Conservation (phyloP, 2,113 vertebrate genomes). For the Protobothrops mucrosquamatus region DNA sequence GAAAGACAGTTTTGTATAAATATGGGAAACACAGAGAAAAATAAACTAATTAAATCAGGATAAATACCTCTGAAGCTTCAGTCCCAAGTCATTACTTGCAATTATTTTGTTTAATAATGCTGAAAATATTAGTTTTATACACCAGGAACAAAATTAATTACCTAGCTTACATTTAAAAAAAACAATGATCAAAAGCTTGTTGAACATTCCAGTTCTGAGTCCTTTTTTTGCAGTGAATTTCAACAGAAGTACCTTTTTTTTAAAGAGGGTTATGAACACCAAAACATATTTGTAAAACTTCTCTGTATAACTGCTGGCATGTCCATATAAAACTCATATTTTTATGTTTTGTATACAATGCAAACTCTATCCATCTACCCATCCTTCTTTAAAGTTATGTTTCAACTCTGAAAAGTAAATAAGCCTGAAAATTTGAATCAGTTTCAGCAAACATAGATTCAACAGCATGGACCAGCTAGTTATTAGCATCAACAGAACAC, state of each 20-base stretch:
- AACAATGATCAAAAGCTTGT: not conserved
- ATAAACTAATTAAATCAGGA: not conserved
- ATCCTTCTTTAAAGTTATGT: not conserved
- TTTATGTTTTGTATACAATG: not conserved
- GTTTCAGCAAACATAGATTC: not conserved
- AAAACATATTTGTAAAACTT: not conserved
- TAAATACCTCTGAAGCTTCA: not conserved
- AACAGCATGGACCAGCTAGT: not conserved
- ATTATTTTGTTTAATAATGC: not conserved
- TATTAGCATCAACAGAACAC: not conserved
- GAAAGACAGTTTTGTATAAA: not conserved
- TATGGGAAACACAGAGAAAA: not conserved
- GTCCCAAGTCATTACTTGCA: accelerated
- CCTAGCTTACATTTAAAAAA: not conserved
- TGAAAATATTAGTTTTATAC: too few relatives aligned
- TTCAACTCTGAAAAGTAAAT: not conserved
- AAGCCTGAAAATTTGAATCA: not conserved
- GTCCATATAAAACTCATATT: not conserved
- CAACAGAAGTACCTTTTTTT: not conserved
- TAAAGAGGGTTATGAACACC: not conserved
- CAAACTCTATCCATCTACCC: not conserved
- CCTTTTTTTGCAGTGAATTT: not conserved
- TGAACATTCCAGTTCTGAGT: not conserved
- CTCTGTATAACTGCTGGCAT: not conserved
- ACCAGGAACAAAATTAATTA: not conserved